A percentile compares a stretch with the other conserved stretches of the same genome.
Evolutionary conservation across 2,797 vertebrate genomes (phyloP).

Genomic region (Pteropus rufus): DNA sequence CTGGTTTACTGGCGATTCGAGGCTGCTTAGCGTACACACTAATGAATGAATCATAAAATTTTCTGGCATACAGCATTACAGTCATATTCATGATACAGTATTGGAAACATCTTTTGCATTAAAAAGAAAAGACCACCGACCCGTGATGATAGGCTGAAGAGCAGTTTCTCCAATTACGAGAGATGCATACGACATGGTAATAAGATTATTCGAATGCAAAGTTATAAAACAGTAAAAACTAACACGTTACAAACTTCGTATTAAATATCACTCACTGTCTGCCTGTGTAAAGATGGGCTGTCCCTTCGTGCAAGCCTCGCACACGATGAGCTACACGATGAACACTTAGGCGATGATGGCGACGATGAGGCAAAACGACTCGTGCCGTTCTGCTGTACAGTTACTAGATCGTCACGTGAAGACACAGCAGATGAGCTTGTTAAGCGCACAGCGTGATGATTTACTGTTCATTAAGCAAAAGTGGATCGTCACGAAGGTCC

Average conservation of each 20-base stretch:
- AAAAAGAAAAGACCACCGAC: not conserved
- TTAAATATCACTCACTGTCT: not conserved
- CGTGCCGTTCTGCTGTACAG: not conserved
- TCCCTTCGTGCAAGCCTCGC: not conserved
- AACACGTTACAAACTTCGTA: not conserved
- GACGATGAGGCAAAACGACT: not conserved
- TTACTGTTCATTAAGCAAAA: not conserved
- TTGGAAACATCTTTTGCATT: not conserved
- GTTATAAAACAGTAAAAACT: not conserved
- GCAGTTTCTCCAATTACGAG: not conserved
- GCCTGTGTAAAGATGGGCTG: not conserved
- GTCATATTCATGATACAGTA: not conserved
- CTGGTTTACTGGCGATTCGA: not conserved
- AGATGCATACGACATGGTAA: not conserved
- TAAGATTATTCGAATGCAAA: not conserved
- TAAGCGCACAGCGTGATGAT: not conserved
- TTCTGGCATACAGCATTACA: not conserved
- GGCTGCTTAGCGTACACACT: not conserved
- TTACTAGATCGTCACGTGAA: not conserved
- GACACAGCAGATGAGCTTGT: not conserved
- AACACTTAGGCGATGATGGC: no score
- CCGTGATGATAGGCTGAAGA: not conserved
- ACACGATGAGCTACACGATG: rapidly evolving
- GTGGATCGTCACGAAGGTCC: not conserved
- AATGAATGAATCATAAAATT: not conserved